phyloP scores from a whole-genome alignment of 2,797 vertebrate genomes.

The Spinibarbus caldwelli region DNA sequence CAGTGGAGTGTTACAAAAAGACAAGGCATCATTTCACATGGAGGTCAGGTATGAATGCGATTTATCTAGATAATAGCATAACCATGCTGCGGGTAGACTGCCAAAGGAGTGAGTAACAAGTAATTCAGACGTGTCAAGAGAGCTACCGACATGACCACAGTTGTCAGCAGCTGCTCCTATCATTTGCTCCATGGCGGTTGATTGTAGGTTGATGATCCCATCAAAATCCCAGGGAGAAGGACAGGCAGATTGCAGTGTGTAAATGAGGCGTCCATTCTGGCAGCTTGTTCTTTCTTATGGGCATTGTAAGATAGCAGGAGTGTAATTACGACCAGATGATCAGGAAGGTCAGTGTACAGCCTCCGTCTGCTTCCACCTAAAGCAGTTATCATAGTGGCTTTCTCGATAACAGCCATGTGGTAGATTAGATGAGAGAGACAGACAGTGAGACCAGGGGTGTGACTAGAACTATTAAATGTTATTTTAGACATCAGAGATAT shows the following conservation, averaged over 20 bases:
- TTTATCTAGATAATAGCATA: neutral
- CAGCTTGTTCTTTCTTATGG: conserved; percentile 35
- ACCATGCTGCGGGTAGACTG: neutral
- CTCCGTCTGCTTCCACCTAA: neutral
- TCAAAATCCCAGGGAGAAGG: conserved; percentile 14
- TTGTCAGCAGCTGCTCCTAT: neutral
- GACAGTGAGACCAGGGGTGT: neutral
- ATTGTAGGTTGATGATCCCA: conserved; percentile 13
- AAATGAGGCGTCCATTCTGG: conserved; percentile 50
- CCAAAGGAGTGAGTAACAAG: neutral
- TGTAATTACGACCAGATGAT: conserved; percentile 53
- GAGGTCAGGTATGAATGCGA: conserved; percentile 86
- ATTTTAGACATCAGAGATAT: neutral
- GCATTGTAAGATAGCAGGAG: conserved; percentile 34
- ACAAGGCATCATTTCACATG: conserved; percentile 90
- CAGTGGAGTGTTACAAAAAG: conserved; percentile 81
- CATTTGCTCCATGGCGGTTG: conserved; percentile 11
- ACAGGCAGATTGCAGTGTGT: conserved; percentile 28
- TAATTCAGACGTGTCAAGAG: neutral
- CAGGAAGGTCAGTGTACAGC: conserved; percentile 39
- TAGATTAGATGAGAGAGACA: conserved; percentile 3
- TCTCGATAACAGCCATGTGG: conserved; percentile 17
- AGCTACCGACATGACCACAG: neutral
- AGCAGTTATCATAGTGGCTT: neutral
- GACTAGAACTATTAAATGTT: neutral